Base-by-base conservation (phyloP, 2,113 vertebrate species). In the Crotalus horridus region DNA sequence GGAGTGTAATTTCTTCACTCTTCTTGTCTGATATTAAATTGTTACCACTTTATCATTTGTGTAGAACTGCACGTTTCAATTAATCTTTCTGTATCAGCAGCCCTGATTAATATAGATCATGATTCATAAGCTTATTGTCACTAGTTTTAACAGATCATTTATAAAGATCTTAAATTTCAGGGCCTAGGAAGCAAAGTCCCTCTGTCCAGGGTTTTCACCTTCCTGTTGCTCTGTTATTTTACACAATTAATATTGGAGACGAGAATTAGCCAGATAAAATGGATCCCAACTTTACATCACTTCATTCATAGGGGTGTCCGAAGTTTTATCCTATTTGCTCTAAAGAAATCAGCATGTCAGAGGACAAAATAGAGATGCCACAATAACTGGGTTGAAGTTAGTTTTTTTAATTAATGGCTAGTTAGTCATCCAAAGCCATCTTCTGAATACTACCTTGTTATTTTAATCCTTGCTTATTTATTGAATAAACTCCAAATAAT, bases 41-140 rank as follows among this genome's bases (percentile, higher is more conserved):
- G 98, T 99, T 98, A 98, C 98, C 98, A 99, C 98, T 99, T 99
- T 98, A 99, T 99, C 99, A 99, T 99, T 99, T 99, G 98, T 98
- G 97, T 97, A 98, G 98, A 98, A 99, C 98, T 99, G 98, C 98
- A 98, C 98, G 97, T 99, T 98, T 98, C 98, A 98, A 99, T 99
- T 99, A 98, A 98, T 99, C 99, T 99, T 98, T 98, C 98, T 97
- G 94, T 98, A 98, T 98, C 98, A 98, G 96, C 97, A 98, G 97
- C 97, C 96, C 97, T 99, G 99, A 99, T 99, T 99, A 99, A 99
- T 99, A 98, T 98, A 96, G 97, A 98, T 98, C 98, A 98, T 99
- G 99, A 99, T 99, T 99, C 98, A 99, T 99, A 98, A 99, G 98
- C 98, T 99, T 98, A 99, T 99, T 98, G 98, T 99, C 98, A 98